These are phyloP conservation scores for Vireo griseus DNA, from an alignment of 2,797 vertebrate genomes.

Conservation along the genomic window DNA sequence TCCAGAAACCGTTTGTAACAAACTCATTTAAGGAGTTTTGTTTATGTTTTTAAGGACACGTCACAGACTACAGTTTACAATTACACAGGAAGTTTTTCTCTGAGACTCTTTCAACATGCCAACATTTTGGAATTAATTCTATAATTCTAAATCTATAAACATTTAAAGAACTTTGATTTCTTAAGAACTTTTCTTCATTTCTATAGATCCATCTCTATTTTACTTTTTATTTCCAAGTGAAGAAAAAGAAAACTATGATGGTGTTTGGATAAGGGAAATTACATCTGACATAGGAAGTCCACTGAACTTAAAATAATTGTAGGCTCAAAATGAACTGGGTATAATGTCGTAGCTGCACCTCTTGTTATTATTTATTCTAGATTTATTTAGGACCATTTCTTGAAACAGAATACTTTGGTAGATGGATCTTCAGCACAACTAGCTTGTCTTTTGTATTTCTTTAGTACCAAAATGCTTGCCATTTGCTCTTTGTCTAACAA, in stretches of 20 bases:
- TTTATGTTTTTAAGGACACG: not conserved
- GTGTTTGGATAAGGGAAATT: not conserved
- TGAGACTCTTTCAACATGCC: not conserved
- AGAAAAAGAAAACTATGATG: not conserved
- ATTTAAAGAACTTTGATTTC: not conserved
- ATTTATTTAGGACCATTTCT: not conserved
- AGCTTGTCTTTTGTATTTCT: not conserved
- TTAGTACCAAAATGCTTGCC: not conserved
- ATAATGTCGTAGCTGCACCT: not conserved
- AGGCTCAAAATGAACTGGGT: not conserved
- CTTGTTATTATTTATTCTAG: not conserved
- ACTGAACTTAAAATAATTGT: not conserved
- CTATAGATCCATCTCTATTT: not conserved
- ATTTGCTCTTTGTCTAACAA: not conserved
- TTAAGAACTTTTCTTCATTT: not conserved
- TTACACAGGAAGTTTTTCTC: not conserved
- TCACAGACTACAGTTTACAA: not conserved
- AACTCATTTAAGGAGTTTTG: not conserved
- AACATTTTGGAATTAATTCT: not conserved
- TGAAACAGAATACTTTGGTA: not conserved
- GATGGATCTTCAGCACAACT: not conserved
- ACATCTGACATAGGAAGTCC: not conserved
- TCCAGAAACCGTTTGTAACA: not conserved
- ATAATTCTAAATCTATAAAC: not conserved
- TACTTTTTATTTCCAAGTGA: not conserved